Conservation (phyloP, 2,113 vertebrate species). For the Ictidomys tridecemlineatus region DNA sequence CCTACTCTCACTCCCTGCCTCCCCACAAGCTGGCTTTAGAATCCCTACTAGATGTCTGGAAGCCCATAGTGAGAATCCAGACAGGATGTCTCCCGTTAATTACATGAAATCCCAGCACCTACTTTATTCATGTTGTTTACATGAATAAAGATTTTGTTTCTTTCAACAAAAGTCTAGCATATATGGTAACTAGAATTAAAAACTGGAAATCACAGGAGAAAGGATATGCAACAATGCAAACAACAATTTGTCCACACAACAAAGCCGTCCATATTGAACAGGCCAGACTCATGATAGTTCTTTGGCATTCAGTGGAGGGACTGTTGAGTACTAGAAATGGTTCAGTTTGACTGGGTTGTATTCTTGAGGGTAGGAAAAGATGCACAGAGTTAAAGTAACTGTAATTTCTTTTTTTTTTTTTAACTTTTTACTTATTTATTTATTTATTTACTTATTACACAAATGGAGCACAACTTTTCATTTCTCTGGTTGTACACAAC, state of each 20-base stretch:
- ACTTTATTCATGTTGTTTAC: too few relatives aligned
- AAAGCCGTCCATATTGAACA: neutral
- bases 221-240: neutral
- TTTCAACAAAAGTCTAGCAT: too few relatives aligned
- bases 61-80: neutral
- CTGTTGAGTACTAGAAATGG: neutral
- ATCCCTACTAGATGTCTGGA: neutral
- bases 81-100: neutral
- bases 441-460: too few relatives aligned
- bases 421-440: too few relatives aligned
- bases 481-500: too few relatives aligned
- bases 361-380: neutral
- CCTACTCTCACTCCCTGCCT: neutral
- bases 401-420: too few relatives aligned
- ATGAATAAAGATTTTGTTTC: too few relatives aligned
- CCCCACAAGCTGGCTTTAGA: neutral
- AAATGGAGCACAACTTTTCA: too few relatives aligned
- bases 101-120: neutral
- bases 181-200: neutral
- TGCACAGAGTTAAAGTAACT: neutral
- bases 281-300: neutral
- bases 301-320: neutral
- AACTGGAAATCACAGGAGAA: neutral
- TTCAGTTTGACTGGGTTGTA: fast-evolving
- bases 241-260: neutral